phyloP scores from a whole-genome alignment of 2,888 invertebrate genomes.

The Cephonodes hylas region DNA sequence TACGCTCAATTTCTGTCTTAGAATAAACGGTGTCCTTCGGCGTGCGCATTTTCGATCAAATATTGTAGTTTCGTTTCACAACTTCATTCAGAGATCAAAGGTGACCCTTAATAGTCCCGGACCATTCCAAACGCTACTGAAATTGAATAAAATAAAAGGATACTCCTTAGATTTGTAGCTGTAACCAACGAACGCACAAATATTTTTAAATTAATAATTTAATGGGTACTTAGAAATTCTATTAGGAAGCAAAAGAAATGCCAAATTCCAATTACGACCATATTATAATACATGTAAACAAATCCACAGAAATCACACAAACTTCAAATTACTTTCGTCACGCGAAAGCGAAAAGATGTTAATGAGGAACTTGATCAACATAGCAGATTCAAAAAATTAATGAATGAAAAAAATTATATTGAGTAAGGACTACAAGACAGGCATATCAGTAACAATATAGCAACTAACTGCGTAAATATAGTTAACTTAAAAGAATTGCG shows the following conservation, averaged over 20 bases:
- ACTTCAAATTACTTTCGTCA: background rate
- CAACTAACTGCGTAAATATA: background rate
- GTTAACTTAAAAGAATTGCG: background rate
- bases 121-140: background rate
- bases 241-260: background rate
- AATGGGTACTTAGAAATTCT: background rate
- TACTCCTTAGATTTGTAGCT: background rate
- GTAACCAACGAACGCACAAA: background rate
- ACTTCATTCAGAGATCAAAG: slow-evolving; percentile 22
- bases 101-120: slow-evolving; percentile 18
- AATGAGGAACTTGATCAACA: no score
- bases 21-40: background rate
- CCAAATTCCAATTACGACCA: background rate
- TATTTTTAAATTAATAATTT: background rate
- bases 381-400: background rate
- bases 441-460: background rate
- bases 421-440: no score
- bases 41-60: background rate
- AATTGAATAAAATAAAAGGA: background rate
- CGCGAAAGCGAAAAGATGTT: no score
- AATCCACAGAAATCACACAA: background rate
- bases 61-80: slow-evolving; percentile 17
- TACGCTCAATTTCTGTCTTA: background rate
- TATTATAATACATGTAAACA: background rate
- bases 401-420: no score